A percentile compares a stretch with the other conserved stretches of the same genome.
Conservation (phyloP, 2,888 invertebrate genomes). For the Drosophila flavopinicola region DNA sequence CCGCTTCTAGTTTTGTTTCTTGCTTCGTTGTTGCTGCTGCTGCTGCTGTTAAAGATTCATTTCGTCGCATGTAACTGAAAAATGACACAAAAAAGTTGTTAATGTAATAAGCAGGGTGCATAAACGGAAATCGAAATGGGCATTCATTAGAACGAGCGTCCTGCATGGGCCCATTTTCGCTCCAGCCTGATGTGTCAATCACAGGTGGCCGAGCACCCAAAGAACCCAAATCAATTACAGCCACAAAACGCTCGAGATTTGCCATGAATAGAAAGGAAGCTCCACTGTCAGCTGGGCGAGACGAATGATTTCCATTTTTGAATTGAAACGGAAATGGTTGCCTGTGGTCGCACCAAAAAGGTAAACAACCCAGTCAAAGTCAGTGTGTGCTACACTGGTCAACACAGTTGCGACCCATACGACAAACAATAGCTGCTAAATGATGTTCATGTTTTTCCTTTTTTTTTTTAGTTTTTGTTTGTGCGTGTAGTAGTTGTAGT, state of each 20-base stretch:
- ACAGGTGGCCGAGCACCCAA: slow-evolving; percentile 47
- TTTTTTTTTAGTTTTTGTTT: slow-evolving; percentile 1
- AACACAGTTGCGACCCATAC: slow-evolving; percentile 14
- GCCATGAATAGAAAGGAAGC: slow-evolving; percentile 52
- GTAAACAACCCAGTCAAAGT: slow-evolving; percentile 57
- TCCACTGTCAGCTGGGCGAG: slow-evolving; percentile 56
- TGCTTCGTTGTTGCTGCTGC: slow-evolving; percentile 50
- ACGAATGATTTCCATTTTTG: slow-evolving; percentile 59
- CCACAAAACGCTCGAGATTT: slow-evolving; percentile 34
- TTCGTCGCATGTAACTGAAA: slow-evolving; percentile 63
- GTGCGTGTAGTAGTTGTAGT: slow-evolving; percentile 19
- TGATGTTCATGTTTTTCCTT: slow-evolving; percentile 30
- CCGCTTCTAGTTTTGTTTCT: slow-evolving; percentile 3
- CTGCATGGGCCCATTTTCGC: background rate
- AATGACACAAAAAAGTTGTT: slow-evolving; percentile 55
- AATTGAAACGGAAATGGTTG: slow-evolving; percentile 65
- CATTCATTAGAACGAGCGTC: slow-evolving; percentile 46
- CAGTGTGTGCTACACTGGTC: slow-evolving; percentile 32
- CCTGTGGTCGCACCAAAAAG: slow-evolving; percentile 49
- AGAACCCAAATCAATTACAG: slow-evolving; percentile 72
- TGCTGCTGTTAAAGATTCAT: slow-evolving; percentile 65
- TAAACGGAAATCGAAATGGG: slow-evolving; percentile 46
- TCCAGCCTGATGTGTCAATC: slow-evolving; percentile 64
- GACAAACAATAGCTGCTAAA: slow-evolving; percentile 41
- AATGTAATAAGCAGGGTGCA: slow-evolving; percentile 34